A percentile compares a stretch with the other conserved stretches of the same genome.
phyloP scores from a whole-genome alignment of 1,140 invertebrate genomes.

The Fragariocoptes setiger region DNA sequence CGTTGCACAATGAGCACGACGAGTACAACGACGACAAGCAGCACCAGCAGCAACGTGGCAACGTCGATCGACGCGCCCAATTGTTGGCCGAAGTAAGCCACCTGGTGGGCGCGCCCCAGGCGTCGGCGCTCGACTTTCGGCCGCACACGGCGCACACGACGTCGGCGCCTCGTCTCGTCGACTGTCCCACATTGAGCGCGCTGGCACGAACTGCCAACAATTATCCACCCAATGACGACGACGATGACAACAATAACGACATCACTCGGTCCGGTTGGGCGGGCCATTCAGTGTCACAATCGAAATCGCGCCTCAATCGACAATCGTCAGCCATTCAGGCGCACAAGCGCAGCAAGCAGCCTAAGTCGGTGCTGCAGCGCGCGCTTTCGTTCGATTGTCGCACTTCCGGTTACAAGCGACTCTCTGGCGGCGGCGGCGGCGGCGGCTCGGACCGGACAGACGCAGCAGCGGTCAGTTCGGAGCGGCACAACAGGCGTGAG shows the following conservation, averaged over 20 bases:
- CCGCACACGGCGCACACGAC: neutral
- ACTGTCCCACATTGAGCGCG: neutral
- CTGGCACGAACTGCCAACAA: neutral
- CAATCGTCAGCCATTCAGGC: too few relatives aligned
- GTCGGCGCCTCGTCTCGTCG: neutral
- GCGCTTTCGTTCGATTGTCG: slow-evolving; percentile 7
- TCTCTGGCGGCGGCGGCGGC: neutral
- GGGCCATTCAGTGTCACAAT: neutral
- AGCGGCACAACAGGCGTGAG: neutral
- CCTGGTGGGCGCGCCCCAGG: neutral
- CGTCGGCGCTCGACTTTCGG: neutral
- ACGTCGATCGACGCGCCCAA: too few relatives aligned
- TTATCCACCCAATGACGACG: neutral
- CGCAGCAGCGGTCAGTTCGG: neutral
- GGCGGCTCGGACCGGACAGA: neutral
- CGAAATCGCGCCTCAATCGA: neutral
- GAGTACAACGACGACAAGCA: neutral
- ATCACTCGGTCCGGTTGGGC: neutral
- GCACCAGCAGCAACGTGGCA: neutral
- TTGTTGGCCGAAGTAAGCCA: neutral
- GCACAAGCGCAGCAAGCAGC: neutral
- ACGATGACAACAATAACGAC: too few relatives aligned
- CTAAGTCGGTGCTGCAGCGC: slow-evolving; percentile 5
- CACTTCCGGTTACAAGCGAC: slow-evolving; percentile 7
- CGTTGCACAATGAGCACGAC: neutral